phyloP scores from a whole-genome alignment of 1,140 invertebrate species.

The Cyrtorhinus lividipennis region DNA sequence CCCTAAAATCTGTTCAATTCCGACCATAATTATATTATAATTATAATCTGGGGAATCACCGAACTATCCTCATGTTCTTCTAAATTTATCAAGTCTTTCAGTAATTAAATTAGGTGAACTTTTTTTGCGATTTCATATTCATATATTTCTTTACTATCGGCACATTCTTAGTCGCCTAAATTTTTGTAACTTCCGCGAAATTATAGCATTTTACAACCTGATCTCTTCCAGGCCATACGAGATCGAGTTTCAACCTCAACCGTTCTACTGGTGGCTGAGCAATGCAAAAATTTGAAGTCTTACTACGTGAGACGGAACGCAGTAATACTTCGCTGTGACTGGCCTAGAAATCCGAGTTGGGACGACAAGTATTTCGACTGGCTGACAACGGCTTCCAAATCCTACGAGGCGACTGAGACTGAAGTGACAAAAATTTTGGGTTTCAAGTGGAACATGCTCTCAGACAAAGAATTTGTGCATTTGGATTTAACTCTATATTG shows the following conservation, averaged over 20 bases:
- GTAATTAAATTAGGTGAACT: no score
- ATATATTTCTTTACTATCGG: no score
- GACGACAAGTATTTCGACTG: constrained; percentile 48
- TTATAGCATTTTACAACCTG: no score
- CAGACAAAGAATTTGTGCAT: constrained; percentile 55
- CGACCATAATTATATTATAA: no score
- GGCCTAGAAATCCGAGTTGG: constrained; percentile 50
- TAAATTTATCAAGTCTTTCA: no score
- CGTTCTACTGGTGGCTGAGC: constrained; percentile 52
- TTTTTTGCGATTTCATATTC: no score
- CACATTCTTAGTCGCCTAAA: no score
- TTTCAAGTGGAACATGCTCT: constrained; percentile 53
- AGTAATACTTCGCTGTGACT: constrained; percentile 53
- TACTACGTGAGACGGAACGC: constrained; percentile 58
- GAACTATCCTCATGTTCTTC: no score
- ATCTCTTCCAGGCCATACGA: constrained; percentile 49
- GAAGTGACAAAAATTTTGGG: constrained; percentile 55
- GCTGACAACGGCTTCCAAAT: constrained; percentile 42
- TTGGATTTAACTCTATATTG: no score
- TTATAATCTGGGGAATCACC: no score
- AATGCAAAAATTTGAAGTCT: constrained; percentile 43
- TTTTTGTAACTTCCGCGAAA: no score
- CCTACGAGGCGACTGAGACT: constrained; percentile 46
- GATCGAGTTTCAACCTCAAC: constrained; percentile 68
- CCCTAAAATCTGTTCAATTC: no score